phyloP scores from a whole-genome alignment of 1,140 invertebrate genomes.

The Euborellia annulipes region DNA sequence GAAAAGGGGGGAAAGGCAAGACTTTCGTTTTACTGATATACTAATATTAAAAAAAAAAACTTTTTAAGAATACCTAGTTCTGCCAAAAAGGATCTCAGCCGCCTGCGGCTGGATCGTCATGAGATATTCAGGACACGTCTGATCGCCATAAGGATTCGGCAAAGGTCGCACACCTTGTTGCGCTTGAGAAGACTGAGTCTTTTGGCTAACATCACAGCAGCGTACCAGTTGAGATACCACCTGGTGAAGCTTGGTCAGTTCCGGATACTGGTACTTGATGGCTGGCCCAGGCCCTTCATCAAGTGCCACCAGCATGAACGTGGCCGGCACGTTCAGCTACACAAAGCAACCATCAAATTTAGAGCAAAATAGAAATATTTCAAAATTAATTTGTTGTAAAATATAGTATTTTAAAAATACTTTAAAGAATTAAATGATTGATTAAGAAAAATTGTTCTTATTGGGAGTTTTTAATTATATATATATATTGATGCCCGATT shows the following conservation, averaged over 20 bases:
- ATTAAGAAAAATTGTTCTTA: no score
- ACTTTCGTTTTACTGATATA: no score
- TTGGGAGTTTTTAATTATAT: no score
- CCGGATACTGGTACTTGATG: conserved; percentile 92
- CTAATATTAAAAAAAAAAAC: no score
- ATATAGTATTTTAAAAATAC: no score
- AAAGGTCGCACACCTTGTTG: conserved; percentile 34
- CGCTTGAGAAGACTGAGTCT: conserved; percentile 49
- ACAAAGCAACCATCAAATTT: no score
- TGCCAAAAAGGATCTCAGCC: conserved; percentile 65
- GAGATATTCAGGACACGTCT: conserved; percentile 44
- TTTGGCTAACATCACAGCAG: conserved; percentile 79
- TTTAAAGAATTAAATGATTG: no score
- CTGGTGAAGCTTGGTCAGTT: conserved; percentile 86
- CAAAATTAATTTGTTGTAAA: no score
- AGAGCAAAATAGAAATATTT: no score
- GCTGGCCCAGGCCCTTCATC: conserved; percentile 85
- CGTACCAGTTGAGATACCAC: conserved; percentile 81
- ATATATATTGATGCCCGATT: no score
- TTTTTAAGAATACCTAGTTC: conserved; percentile 61
- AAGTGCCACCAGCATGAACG: conserved; percentile 80
- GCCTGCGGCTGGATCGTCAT: conserved; percentile 59
- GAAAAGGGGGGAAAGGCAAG: no score
- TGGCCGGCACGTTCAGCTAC: conserved; percentile 72
- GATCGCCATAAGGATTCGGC: conserved; percentile 71